Evolutionary conservation across 2,113 vertebrate species (phyloP).

Genomic region (Cyprinodon brontotheroides): DNA sequence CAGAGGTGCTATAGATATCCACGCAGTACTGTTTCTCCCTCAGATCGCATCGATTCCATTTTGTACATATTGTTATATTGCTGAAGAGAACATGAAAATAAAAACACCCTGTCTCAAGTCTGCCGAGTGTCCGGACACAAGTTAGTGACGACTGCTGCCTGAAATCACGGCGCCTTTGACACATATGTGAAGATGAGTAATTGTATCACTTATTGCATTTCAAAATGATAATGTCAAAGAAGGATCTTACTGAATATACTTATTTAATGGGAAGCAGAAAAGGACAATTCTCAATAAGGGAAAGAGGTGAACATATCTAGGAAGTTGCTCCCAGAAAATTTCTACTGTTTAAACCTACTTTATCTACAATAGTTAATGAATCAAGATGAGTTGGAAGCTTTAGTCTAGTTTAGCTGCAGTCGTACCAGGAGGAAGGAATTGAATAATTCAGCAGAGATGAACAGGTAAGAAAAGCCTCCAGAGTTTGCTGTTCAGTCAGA

Average conservation of each 20-base stretch:
- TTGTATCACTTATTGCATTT: background rate
- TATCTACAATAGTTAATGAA: background rate
- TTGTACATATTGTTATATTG: slow-evolving; percentile 60
- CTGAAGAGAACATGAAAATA: slow-evolving; percentile 76
- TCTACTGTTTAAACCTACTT: background rate
- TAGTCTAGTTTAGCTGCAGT: background rate
- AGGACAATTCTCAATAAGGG: background rate
- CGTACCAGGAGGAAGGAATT: background rate
- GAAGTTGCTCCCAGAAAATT: background rate
- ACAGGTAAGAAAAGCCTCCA: background rate
- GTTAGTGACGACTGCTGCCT: slow-evolving; percentile 19
- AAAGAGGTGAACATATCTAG: background rate
- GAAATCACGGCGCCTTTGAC: background rate
- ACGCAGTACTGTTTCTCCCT: slow-evolving; percentile 48
- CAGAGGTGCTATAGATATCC: slow-evolving; percentile 52
- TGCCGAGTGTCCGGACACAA: slow-evolving; percentile 51
- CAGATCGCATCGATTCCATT: slow-evolving; percentile 45
- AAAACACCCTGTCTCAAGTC: slow-evolving; percentile 66
- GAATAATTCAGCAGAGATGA: background rate
- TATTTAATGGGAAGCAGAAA: background rate
- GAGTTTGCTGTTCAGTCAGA: background rate
- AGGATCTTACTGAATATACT: background rate
- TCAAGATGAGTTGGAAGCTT: background rate
- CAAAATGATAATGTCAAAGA: background rate
- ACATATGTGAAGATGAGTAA: background rate